Evolutionary conservation across 2,888 invertebrate genomes (phyloP).

Genomic region (Heterodera filipjevi): DNA sequence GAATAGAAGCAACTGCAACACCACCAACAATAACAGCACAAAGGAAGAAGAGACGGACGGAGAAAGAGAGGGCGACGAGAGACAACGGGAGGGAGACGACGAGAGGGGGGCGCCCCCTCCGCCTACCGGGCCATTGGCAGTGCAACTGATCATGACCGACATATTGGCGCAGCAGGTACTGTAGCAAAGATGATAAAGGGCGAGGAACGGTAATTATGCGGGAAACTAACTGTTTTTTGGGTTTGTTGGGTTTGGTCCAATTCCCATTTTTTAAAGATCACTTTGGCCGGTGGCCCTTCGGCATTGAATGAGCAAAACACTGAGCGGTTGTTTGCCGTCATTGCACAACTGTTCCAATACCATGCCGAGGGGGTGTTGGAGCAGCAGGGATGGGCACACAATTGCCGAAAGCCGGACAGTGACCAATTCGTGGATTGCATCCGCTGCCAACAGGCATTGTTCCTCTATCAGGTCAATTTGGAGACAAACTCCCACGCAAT

Average conservation of each 20-base stretch:
- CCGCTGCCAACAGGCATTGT: constrained; percentile 85
- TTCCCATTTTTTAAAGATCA: constrained; percentile 5
- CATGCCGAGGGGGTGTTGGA: constrained; percentile 33
- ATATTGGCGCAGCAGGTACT: constrained; percentile 86
- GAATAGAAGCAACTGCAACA: too few relatives aligned
- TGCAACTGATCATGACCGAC: constrained; percentile 93
- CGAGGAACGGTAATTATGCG: too few relatives aligned
- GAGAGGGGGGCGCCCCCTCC: constrained; percentile 23
- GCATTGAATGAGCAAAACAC: constrained; percentile 36
- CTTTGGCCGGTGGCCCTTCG: constrained; percentile 13
- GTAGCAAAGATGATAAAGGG: too few relatives aligned
- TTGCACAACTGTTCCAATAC: constrained; percentile 52
- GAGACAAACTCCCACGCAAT: too few relatives aligned
- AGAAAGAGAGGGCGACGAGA: background rate
- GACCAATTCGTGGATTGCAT: constrained; percentile 76
- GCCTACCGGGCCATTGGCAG: constrained; percentile 51
- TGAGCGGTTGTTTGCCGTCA: constrained; percentile 53
- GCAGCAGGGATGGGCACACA: constrained; percentile 47
- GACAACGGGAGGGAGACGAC: background rate
- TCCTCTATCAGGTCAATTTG: constrained; percentile 81
- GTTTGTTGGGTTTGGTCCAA: too few relatives aligned
- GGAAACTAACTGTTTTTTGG: too few relatives aligned
- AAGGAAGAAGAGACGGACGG: background rate
- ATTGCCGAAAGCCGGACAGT: constrained; percentile 68
- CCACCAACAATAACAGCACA: background rate